These are phyloP conservation scores for Selenia dentaria DNA, from an alignment of 2,888 invertebrate genomes.

Conservation along the genomic window DNA sequence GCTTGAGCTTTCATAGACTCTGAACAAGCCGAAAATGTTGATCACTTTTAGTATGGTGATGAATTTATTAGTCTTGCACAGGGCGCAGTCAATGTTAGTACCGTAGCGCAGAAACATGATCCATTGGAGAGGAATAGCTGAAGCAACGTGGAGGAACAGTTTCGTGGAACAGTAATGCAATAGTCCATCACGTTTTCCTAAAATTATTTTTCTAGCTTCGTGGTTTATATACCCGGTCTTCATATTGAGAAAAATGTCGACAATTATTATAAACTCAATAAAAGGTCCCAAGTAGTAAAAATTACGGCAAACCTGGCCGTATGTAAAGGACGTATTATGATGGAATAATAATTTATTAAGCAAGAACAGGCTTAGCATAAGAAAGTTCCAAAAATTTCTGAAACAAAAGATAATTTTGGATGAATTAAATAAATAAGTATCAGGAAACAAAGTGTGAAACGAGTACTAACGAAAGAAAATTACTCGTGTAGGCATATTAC, in stretches of 20 bases:
- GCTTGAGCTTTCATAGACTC: slow-evolving; percentile 38
- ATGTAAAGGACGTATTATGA: slow-evolving; percentile 35
- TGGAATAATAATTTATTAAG: slow-evolving; percentile 33
- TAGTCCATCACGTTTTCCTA: slow-evolving; percentile 31
- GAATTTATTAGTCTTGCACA: slow-evolving; percentile 39
- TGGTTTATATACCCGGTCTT: slow-evolving; percentile 40
- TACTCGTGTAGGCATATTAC: no score
- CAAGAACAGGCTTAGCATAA: slow-evolving; percentile 32
- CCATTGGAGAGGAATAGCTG: slow-evolving; percentile 42
- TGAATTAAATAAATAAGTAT: no score
- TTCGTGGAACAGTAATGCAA: slow-evolving; percentile 41
- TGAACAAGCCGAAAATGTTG: slow-evolving; percentile 28
- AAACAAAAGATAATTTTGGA: no score
- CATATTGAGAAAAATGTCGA: slow-evolving; percentile 39
- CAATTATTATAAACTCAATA: slow-evolving; percentile 34
- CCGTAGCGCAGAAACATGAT: slow-evolving; percentile 43
- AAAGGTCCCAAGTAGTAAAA: slow-evolving; percentile 30
- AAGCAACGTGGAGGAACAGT: slow-evolving; percentile 40
- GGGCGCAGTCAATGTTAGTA: slow-evolving; percentile 23
- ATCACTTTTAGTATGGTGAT: slow-evolving; percentile 33
- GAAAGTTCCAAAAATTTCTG: slow-evolving; percentile 42
- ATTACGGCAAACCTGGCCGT: slow-evolving; percentile 7
- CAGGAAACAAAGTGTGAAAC: no score
- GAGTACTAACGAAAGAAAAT: no score
- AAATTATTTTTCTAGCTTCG: slow-evolving; percentile 28